Base-by-base conservation (phyloP, 1,140 invertebrate species). In the Anoplophora glabripennis region DNA sequence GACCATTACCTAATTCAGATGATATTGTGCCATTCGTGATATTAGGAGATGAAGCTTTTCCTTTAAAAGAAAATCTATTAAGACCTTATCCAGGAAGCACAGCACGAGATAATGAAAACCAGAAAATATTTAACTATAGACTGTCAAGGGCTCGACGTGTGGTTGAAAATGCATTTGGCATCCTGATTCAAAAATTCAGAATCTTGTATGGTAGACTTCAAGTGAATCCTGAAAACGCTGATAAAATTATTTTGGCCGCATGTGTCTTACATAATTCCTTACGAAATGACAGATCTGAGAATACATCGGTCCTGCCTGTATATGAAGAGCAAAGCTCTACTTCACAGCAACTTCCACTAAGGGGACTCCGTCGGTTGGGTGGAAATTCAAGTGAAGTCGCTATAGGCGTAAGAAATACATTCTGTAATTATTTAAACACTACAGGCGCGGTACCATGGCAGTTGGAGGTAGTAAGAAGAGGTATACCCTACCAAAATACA, bases 1-100 rank as follows among this genome's bases (percentile, higher is more conserved):
- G 59, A 65, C 42, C 41, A n/a, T 49, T 70, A n/a, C 57, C 65
- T 12, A 61, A 57, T 37, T 47, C 56, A 57, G 41, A 71, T 65
- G 17, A 53, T 59, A 49, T 49, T 67, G 52, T 41, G 68, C 63
- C 68, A 67, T 54, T 63, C 54, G 66, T 68, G 33, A 15, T 70
- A 55, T 61, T 65, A 57, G 76, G 69, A 11, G 79, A 80, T 68
- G 77, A 78, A 53, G 75, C 71, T 5, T 80, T 79, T 63, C 64
- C 63, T 3, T 51, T 79, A 34, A 63, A 67, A 40, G 48, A 66
- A 47, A 66, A 67, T 44, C 57, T 74, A 51, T 66, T 76, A 68
- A 60, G 66, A 45, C 75, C 73, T 14, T 68, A 37, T 42, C 62
- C 67, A 17, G 59, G 61, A 18, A 53, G 37, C 46, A 59, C 65